Evolutionary conservation across 2,797 vertebrate genomes (phyloP).

Genomic region (Eleutherodactylus coqui): DNA sequence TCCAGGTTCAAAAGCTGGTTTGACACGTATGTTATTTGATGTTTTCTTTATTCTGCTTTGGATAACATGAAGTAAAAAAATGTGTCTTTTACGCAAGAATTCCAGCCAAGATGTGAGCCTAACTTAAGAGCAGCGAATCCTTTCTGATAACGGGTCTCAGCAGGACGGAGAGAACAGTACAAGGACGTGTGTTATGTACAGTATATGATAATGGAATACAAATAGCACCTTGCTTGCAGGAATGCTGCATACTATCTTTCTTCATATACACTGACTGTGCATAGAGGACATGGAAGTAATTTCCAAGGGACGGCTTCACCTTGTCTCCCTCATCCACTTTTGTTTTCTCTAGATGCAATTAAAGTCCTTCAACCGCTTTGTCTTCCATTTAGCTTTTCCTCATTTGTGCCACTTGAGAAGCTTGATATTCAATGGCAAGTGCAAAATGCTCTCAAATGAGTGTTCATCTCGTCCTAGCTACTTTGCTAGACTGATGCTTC

Average conservation of each 20-base stretch:
- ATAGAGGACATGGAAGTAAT: constrained; percentile 50
- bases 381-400: constrained; percentile 62
- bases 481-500: constrained; percentile 63
- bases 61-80: constrained; percentile 38
- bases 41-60: constrained; percentile 20
- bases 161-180: constrained; percentile 22
- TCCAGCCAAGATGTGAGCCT: constrained; percentile 45
- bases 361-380: constrained; percentile 61
- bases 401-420: constrained; percentile 64
- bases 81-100: constrained; percentile 15
- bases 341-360: constrained; percentile 60
- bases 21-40: constrained; percentile 47
- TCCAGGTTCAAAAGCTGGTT: constrained; percentile 40
- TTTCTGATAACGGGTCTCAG: constrained; percentile 53
- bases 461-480: constrained; percentile 60
- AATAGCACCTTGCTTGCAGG: constrained; percentile 1
- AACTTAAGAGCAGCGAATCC: not conserved
- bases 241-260: not conserved
- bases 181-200: constrained; percentile 3
- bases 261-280: constrained; percentile 46
- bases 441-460: constrained; percentile 64
- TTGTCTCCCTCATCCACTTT: constrained; percentile 56
- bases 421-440: constrained; percentile 63
- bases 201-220: constrained; percentile 36
- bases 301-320: constrained; percentile 60